Evolutionary conservation across 1,140 invertebrate species (phyloP), one percentile per base, ranked within the genome.

Genomic region (Calliphora vicina): DNA sequence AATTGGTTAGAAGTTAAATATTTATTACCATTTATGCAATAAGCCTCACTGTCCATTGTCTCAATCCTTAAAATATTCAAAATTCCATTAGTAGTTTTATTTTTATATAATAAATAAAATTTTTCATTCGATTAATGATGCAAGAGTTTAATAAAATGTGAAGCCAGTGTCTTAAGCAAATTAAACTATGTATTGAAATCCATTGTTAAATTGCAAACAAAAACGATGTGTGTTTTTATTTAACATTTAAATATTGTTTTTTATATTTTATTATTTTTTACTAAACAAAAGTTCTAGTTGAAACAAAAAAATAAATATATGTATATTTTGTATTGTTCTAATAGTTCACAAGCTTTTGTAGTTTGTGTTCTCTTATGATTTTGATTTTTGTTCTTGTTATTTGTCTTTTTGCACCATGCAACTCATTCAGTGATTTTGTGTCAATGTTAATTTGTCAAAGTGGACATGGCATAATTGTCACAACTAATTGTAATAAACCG

Each of bases 381-480:
- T 50, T 50, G 45, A 3, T 12, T 3, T 50, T 50, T 10, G 35
- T 35, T 50, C 13, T 50, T 50, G 45, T 50, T 17, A 12, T 13
- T 50, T 12, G 8, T 50, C 2, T n/a, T 12, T 50, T 50, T 50
- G 45, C n/a, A 43, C 35, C 74, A 78, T 78, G 74, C 35, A 78
- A 78, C n/a, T 26, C n/a, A n/a, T n/a, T n/a, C n/a, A 43, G 35
- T 78, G 74, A 78, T 78, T 78, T 78, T 78, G 74, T 78, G 74
- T 78, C 74, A 78, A 78, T 78, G 74, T 78, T 78, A 78, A 78
- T 78, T 78, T 78, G 35, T 78, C 74, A 78, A 78, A 67, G 25
- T 25, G 74, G 74, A 78, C 35, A 76, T 20, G 73, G n/a, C 61
- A 67, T 67, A 67, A 67, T 67, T 67, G 61, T 67, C 61, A 67